Percentiles rank a stretch among this genome's conserved stretches.
These are phyloP conservation scores for Seriola rivoliana DNA, from an alignment of 2,113 vertebrate genomes.

Conservation along the genomic window DNA sequence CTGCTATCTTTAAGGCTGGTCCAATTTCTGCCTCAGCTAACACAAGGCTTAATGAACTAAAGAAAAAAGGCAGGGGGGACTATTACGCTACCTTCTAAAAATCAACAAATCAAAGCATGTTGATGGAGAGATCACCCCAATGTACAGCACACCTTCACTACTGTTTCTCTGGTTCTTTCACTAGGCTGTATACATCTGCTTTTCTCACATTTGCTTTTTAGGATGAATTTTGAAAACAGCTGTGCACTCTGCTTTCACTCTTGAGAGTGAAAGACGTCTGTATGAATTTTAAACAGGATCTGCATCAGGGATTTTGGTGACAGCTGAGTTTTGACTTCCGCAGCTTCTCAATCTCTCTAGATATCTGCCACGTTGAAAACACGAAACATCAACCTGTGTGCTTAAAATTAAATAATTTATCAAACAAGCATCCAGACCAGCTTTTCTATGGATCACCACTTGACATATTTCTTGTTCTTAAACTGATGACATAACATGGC, in stretches of 20 bases:
- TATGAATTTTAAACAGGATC: conserved; percentile 10
- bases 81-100: conserved; percentile 7
- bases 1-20: conserved; percentile 42
- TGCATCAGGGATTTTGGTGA: not conserved
- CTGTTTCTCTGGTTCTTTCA: not conserved
- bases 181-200: not conserved
- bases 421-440: conserved; percentile 23
- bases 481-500: not conserved
- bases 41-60: conserved; percentile 9
- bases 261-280: not conserved
- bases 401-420: conserved; percentile 34
- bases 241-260: not conserved
- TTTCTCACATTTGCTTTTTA: not conserved
- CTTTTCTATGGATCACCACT: not conserved
- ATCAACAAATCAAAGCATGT: conserved; percentile 13
- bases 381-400: not conserved
- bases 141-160: not conserved
- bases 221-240: not conserved
- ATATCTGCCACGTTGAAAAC: not conserved
- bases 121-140: not conserved
- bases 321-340: conserved; percentile 5
- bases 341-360: not conserved
- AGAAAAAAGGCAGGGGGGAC: not conserved
- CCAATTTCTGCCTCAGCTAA: conserved; percentile 31
- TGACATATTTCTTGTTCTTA: conserved; percentile 7